Evolutionary conservation across 92 coral and sea anemone genomes (phyloP).

Genomic region (Palythoa grandis): DNA sequence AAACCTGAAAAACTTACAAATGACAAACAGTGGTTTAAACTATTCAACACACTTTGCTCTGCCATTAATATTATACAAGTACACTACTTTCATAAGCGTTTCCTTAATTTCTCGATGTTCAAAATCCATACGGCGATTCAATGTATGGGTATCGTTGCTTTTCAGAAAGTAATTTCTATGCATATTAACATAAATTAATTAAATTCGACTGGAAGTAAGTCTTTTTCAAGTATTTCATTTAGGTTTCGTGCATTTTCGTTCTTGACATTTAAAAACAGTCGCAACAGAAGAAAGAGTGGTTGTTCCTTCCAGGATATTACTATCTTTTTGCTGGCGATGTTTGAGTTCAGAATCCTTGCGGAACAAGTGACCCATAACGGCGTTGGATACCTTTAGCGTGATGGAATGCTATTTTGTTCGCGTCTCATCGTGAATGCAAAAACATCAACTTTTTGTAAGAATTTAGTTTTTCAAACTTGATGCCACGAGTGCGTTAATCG

Average conservation of each 20-base stretch:
- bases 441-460: neutral
- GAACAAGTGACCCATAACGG: conserved; percentile 6
- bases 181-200: neutral
- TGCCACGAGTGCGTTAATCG: neutral
- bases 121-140: no score
- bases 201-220: neutral
- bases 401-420: conserved; percentile 10
- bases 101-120: no score
- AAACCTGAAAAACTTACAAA: no score
- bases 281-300: neutral
- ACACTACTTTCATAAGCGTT: no score
- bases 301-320: neutral
- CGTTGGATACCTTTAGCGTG: conserved; percentile 22
- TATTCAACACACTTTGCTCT: no score
- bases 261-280: neutral
- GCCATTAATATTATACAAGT: no score
- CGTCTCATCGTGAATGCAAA: conserved; percentile 6
- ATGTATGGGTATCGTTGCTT: neutral
- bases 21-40: no score
- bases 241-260: neutral
- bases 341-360: neutral
- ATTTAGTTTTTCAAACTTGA: neutral
- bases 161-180: neutral
- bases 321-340: neutral
- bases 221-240: neutral